A percentile compares a stretch with the other conserved stretches of the same genome.
These are phyloP conservation scores for Sinohyriopsis cumingii DNA, from an alignment of 2,888 invertebrate species.

Conservation along the genomic window DNA sequence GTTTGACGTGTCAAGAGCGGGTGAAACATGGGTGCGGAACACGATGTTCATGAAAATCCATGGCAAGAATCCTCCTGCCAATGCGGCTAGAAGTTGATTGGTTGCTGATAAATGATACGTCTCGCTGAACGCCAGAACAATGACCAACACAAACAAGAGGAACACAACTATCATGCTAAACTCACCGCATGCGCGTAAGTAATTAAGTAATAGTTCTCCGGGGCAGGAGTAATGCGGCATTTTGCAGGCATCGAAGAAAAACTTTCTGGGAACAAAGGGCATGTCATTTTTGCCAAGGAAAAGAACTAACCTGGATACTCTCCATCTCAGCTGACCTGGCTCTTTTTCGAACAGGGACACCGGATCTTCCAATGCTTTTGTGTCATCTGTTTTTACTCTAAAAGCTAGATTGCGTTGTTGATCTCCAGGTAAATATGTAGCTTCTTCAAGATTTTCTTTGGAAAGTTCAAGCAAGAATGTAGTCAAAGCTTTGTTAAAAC, in stretches of 20 bases:
- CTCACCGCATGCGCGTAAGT: slow-evolving; percentile 28
- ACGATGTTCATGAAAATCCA: slow-evolving; percentile 38
- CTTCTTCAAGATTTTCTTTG: slow-evolving; percentile 23
- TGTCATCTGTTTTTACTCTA: slow-evolving; percentile 43
- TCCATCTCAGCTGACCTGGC: slow-evolving; percentile 29
- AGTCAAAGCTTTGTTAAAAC: slow-evolving; percentile 60
- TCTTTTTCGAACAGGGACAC: slow-evolving; percentile 10
- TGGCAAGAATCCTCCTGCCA: slow-evolving; percentile 46
- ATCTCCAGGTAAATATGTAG: slow-evolving; percentile 8
- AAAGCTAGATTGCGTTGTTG: slow-evolving; percentile 59
- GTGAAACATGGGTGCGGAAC: slow-evolving; percentile 23
- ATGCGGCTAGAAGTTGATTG: slow-evolving; percentile 37
- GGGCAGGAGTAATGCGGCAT: slow-evolving; percentile 40
- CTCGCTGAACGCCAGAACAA: slow-evolving; percentile 44
- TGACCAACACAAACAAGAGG: slow-evolving; percentile 39
- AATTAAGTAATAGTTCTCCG: slow-evolving; percentile 28
- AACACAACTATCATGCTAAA: slow-evolving; percentile 31
- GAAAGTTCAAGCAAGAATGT: slow-evolving; percentile 37
- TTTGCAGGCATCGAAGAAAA: slow-evolving; percentile 40
- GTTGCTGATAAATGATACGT: slow-evolving; percentile 38
- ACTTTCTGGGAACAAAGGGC: slow-evolving; percentile 32
- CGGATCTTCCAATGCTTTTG: slow-evolving; percentile 25
- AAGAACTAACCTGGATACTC: slow-evolving; percentile 22
- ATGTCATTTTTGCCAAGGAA: slow-evolving; percentile 34
- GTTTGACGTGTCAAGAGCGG: slow-evolving; percentile 17